Percentiles rank a stretch among this genome's conserved stretches.
Evolutionary conservation across 1,140 invertebrate species (phyloP).

Genomic region (Bombus ignitus): DNA sequence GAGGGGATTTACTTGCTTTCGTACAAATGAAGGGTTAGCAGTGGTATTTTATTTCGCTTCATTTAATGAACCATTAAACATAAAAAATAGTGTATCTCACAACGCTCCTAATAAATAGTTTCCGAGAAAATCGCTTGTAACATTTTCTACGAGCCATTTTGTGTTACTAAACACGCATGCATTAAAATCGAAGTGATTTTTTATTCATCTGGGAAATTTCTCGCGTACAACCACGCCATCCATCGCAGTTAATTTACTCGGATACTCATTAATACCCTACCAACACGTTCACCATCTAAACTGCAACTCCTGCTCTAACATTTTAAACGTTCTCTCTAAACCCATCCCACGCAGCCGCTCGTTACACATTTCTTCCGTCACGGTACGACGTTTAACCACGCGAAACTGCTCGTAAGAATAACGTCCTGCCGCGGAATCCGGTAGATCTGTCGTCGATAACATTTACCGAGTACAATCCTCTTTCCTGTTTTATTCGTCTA

Average conservation of each 20-base stretch:
- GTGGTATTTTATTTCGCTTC: too few species aligned
- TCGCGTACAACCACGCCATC: neutral
- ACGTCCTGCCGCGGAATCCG: neutral
- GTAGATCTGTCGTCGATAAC: constrained; percentile 12
- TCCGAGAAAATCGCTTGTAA: neutral
- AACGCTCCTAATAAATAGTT: neutral
- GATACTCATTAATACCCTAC: neutral
- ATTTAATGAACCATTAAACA: neutral
- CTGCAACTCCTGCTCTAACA: neutral
- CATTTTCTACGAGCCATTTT: too few species aligned
- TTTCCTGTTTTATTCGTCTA: neutral
- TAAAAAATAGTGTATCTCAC: neutral
- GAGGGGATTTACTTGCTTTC: too few species aligned
- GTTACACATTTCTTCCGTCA: constrained; percentile 21
- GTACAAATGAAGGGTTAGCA: too few species aligned
- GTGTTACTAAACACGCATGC: neutral
- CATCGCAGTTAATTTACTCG: neutral
- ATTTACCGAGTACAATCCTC: neutral
- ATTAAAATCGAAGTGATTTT: neutral
- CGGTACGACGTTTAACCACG: neutral
- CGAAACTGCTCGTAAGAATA: constrained; percentile 4
- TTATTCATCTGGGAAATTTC: neutral
- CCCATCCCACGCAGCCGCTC: neutral
- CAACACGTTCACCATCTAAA: neutral
- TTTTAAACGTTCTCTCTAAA: neutral